Evolutionary conservation across 2,797 vertebrate genomes (phyloP).

Genomic region (Syngnathus acus): DNA sequence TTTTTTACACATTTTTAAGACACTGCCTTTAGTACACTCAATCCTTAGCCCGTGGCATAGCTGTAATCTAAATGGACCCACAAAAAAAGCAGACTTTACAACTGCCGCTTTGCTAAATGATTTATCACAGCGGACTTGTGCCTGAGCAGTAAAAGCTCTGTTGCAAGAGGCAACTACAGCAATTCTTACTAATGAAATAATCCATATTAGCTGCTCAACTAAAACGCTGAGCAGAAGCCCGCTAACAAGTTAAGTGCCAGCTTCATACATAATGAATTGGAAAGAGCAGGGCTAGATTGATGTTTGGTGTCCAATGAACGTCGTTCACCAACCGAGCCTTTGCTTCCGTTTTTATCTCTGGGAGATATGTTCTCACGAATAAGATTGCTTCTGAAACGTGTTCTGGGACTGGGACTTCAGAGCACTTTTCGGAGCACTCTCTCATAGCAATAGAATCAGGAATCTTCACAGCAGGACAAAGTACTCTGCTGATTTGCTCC

Average conservation of each 20-base stretch:
- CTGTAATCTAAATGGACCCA: not conserved
- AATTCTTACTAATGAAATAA: conserved; percentile 28
- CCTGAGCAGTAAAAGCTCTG: conserved; percentile 3
- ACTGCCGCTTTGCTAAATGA: conserved; percentile 17
- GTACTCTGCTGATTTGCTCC: not conserved
- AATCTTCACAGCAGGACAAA: not conserved
- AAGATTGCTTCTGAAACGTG: conserved; percentile 4
- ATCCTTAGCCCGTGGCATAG: not conserved
- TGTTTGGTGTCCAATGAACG: conserved; percentile 23
- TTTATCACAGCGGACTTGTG: conserved; percentile 24
- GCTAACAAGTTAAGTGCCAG: conserved; percentile 30
- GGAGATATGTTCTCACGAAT: not conserved
- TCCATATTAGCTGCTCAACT: conserved; percentile 25
- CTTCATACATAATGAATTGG: conserved; percentile 43
- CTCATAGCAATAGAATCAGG: not conserved
- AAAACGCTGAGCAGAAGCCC: conserved; percentile 12
- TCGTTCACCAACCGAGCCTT: conserved; percentile 8
- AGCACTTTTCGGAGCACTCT: not conserved
- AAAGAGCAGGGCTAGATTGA: conserved; percentile 23
- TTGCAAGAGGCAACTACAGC: conserved; percentile 3
- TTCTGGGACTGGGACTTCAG: not conserved
- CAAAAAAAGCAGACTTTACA: not conserved
- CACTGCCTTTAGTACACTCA: not conserved
- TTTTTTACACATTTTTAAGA: not conserved
- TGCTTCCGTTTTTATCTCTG: not conserved